Evolutionary conservation across 2,797 vertebrate genomes (phyloP).

Genomic region (Buphagus erythrorhynchus): DNA sequence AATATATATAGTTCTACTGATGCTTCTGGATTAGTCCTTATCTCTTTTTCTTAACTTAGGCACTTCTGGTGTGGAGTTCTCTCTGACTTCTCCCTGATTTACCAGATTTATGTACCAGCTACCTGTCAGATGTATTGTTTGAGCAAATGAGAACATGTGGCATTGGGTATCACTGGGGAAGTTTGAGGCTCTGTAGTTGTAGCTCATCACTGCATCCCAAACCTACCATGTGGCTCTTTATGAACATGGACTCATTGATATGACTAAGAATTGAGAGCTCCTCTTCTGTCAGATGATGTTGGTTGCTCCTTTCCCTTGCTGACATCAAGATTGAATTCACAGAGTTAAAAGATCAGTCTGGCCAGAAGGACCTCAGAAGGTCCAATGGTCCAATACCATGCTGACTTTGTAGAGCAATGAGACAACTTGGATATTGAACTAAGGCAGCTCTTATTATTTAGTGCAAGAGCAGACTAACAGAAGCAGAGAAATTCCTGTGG

Average conservation of each 20-base stretch:
- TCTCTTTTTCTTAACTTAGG: not conserved
- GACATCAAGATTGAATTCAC: not conserved
- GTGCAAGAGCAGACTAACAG: not conserved
- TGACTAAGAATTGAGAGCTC: not conserved
- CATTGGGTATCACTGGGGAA: not conserved
- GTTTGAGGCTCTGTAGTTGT: not conserved
- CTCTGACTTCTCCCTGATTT: not conserved
- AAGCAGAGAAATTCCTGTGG: not conserved
- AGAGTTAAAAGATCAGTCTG: not conserved
- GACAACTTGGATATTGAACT: not conserved
- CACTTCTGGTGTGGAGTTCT: not conserved
- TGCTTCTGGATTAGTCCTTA: not conserved
- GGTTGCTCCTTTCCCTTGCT: not conserved
- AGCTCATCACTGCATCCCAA: not conserved
- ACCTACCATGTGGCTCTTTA: rapidly evolving
- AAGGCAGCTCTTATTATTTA: not conserved
- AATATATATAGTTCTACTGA: not conserved
- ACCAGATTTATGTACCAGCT: not conserved
- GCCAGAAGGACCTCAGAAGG: not conserved
- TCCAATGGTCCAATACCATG: not conserved
- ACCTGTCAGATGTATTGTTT: not conserved
- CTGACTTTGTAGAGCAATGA: not conserved
- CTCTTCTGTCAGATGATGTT: not conserved
- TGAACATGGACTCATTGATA: not conserved
- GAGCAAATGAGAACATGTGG: not conserved